phyloP scores from a whole-genome alignment of 2,888 invertebrate species.

The Labia minor region DNA sequence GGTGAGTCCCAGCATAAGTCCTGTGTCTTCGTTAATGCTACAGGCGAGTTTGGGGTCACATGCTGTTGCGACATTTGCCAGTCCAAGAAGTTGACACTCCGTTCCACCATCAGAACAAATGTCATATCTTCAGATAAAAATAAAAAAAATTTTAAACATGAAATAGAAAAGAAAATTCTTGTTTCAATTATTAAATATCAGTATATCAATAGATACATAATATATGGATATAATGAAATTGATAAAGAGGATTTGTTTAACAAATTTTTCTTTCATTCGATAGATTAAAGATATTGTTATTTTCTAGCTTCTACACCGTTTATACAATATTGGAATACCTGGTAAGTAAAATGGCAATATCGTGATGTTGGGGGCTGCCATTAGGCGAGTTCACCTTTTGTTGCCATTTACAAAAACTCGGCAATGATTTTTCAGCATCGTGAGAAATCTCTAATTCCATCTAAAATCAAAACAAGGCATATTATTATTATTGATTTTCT shows the following conservation, averaged over 20 bases:
- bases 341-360: conserved; percentile 49
- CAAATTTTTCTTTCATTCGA: too few relatives aligned
- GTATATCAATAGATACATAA: too few relatives aligned
- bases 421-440: conserved; percentile 46
- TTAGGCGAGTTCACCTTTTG: conserved; percentile 44
- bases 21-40: conserved; percentile 57
- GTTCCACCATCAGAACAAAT: conserved; percentile 41
- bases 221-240: too few relatives aligned
- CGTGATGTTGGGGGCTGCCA: conserved; percentile 47
- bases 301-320: too few relatives aligned
- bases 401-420: conserved; percentile 55
- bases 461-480: too few relatives aligned
- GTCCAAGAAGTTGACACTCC: conserved; percentile 48
- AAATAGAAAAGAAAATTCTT: conserved; percentile 3
- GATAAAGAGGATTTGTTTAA: too few relatives aligned
- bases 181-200: background rate
- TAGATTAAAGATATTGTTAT: too few relatives aligned
- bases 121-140: conserved; percentile 42
- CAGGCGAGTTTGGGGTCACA: conserved; percentile 51
- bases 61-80: conserved; percentile 55
- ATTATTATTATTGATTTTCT: too few relatives aligned
- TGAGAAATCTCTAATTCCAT: conserved; percentile 41
- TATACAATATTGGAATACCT: too few relatives aligned
- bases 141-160: too few relatives aligned
- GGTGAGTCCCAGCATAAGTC: conserved; percentile 50